A percentile compares a stretch with the other conserved stretches of the same genome.
phyloP scores from a whole-genome alignment of 2,113 vertebrate genomes.

The Talpa occidentalis region DNA sequence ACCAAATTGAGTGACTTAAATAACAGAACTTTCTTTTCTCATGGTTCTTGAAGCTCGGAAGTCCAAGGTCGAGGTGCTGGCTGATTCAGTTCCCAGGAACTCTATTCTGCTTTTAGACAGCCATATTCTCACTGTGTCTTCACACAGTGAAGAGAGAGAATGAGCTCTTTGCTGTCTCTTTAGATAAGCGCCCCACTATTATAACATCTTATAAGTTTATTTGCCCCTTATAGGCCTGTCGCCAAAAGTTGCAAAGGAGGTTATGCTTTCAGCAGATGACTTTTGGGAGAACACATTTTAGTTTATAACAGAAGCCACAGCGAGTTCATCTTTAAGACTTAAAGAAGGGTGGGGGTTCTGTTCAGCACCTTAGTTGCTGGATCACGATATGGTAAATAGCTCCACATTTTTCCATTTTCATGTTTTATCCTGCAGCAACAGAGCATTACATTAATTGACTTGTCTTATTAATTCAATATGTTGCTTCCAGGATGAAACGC shows the following conservation, averaged over 20 bases:
- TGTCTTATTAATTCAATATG: constrained; percentile 92
- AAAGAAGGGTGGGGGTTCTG: constrained; percentile 58
- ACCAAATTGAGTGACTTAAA: background rate
- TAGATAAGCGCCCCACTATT: background rate
- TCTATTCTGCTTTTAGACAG: background rate
- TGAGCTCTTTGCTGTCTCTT: background rate
- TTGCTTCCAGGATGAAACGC: constrained; percentile 87
- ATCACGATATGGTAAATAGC: constrained; percentile 85
- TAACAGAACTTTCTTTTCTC: background rate
- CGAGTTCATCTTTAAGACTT: constrained; percentile 71
- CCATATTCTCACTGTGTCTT: background rate
- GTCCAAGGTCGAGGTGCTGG: background rate
- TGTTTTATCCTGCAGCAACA: constrained; percentile 89
- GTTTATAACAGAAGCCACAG: background rate
- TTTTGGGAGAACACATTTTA: background rate
- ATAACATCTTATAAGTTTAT: background rate
- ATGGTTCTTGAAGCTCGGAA: background rate
- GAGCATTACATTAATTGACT: constrained; percentile 91
- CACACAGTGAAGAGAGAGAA: background rate
- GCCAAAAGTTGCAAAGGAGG: background rate
- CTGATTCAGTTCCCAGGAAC: background rate
- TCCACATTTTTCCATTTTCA: constrained; percentile 85
- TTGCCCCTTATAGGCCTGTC: background rate
- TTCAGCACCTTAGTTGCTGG: constrained; percentile 80
- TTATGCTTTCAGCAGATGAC: background rate